phyloP scores from a whole-genome alignment of 1,140 invertebrate genomes.

The Amphibalanus amphitrite region DNA sequence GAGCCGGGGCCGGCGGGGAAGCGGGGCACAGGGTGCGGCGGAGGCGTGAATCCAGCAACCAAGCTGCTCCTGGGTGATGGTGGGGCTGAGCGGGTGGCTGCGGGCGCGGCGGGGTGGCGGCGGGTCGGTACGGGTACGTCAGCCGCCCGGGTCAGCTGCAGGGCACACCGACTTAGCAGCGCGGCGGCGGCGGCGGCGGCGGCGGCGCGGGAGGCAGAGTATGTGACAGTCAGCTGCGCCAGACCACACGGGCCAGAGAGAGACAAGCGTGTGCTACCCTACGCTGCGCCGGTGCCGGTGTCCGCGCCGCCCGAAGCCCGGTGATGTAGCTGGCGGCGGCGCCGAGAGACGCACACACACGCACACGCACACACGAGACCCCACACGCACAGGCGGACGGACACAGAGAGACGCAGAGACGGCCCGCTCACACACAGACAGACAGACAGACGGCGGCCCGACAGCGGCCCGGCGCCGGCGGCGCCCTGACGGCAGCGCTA shows the following conservation, averaged over 20 bases:
- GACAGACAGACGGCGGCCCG: conserved; percentile 3
- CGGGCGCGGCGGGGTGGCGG: conserved; percentile 8
- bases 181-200: conserved; percentile 1
- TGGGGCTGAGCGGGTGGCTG: conserved; percentile 5
- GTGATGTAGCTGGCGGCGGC: background rate
- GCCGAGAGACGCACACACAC: background rate
- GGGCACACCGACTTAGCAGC: too few species aligned
- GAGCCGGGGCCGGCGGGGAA: conserved; percentile 10
- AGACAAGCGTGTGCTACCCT: too few species aligned
- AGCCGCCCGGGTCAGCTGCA: background rate
- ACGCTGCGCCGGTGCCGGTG: too few species aligned
- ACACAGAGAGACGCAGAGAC: background rate
- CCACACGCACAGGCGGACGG: background rate
- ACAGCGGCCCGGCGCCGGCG: background rate
- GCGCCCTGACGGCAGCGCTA: too few species aligned
- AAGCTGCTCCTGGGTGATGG: too few species aligned
- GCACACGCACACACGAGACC: background rate
- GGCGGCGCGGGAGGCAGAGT: background rate
- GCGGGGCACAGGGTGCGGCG: conserved; percentile 13
- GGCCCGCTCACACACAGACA: background rate
- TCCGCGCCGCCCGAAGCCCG: too few species aligned
- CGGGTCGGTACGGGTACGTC: background rate
- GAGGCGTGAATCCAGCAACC: conserved; percentile 5
- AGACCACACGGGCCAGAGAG: too few species aligned
- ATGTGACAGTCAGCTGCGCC: too few species aligned